Evolutionary conservation across 2,888 invertebrate genomes (phyloP).

Genomic region (Phytoseiulus persimilis): DNA sequence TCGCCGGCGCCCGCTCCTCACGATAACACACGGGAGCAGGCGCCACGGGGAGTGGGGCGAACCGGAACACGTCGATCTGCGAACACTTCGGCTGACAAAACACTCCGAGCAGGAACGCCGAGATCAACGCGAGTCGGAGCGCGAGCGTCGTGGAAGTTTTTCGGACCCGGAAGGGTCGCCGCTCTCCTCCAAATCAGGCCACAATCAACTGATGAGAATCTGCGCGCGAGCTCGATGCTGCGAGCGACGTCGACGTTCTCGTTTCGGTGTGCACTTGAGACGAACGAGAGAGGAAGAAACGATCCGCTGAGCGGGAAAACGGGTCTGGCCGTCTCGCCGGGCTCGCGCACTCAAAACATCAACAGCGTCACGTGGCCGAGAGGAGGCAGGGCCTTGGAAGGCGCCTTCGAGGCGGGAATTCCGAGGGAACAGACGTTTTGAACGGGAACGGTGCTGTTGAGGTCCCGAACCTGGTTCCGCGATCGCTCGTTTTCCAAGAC

Average conservation of each 20-base stretch:
- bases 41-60: constrained; percentile 15
- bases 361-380: not conserved
- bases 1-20: not conserved
- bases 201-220: not conserved
- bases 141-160: not conserved
- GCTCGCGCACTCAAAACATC: not conserved
- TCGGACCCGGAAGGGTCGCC: not conserved
- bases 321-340: not conserved
- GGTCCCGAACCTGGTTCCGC: not conserved
- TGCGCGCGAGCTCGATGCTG: not conserved
- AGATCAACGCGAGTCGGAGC: not conserved
- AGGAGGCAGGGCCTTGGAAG: not conserved
- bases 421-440: not conserved
- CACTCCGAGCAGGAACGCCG: not conserved
- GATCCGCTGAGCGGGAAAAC: not conserved
- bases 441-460: not conserved
- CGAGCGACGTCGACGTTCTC: too few relatives aligned
- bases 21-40: not conserved
- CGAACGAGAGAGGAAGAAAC: not conserved
- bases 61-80: not conserved
- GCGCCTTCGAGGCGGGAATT: not conserved
- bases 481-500: not conserved
- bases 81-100: not conserved
- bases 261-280: too few relatives aligned
- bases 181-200: not conserved